Evolutionary conservation across 2,888 invertebrate genomes (phyloP).

Genomic region (Caenorhabditis sp.): DNA sequence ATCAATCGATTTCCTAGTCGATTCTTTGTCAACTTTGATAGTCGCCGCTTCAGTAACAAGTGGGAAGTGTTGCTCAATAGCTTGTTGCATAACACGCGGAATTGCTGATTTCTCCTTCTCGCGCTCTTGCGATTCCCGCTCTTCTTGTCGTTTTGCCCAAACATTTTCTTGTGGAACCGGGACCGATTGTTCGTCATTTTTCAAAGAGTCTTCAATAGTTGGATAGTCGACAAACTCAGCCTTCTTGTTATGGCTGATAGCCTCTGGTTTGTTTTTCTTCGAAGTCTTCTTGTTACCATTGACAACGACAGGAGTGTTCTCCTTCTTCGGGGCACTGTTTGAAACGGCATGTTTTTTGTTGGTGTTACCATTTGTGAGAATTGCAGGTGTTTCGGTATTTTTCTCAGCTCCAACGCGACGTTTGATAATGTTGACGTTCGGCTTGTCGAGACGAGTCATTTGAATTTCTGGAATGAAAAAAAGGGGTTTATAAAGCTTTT

Average conservation of each 20-base stretch:
- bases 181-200: constrained; percentile 9
- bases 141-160: constrained; percentile 67
- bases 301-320: neutral
- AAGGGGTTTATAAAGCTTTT: neutral
- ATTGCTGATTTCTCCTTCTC: constrained; percentile 42
- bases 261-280: constrained; percentile 5
- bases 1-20: constrained; percentile 43
- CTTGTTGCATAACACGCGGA: constrained; percentile 42
- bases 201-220: neutral
- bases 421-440: constrained; percentile 41
- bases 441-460: constrained; percentile 55
- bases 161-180: constrained; percentile 60
- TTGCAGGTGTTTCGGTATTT: neutral
- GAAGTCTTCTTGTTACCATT: constrained; percentile 15
- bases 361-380: neutral
- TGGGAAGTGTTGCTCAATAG: constrained; percentile 58
- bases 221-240: neutral
- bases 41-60: constrained; percentile 43
- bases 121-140: constrained; percentile 55
- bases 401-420: constrained; percentile 14
- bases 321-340: neutral
- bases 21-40: constrained; percentile 54
- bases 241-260: constrained; percentile 1
- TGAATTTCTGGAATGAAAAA: constrained; percentile 43
- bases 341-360: too few species aligned